Conservation (phyloP, 2,888 invertebrate species). For the Keiferia lycopersicella region DNA sequence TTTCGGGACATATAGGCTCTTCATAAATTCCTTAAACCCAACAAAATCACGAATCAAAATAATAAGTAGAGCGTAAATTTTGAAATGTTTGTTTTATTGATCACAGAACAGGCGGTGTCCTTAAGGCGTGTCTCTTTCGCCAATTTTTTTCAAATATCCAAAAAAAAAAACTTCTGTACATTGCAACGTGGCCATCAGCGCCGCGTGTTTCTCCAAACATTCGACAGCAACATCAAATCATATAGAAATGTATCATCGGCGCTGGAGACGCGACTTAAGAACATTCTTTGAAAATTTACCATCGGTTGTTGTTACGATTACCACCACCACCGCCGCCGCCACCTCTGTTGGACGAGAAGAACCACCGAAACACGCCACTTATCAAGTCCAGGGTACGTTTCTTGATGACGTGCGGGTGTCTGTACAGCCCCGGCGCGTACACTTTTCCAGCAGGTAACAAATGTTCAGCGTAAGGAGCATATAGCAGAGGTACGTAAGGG, state of each 20-base stretch:
- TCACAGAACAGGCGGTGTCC: neutral
- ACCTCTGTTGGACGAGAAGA: neutral
- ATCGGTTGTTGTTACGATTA: constrained; percentile 1
- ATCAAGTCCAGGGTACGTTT: constrained; percentile 5
- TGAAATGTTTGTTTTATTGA: neutral
- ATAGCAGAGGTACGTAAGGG: neutral
- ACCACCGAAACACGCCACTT: neutral
- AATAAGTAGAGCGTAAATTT: neutral
- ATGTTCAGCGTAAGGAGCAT: neutral
- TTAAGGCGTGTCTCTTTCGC: no score
- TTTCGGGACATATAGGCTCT: no score
- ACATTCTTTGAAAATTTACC: neutral
- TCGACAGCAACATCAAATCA: no score
- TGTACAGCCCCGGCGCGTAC: constrained; percentile 2
- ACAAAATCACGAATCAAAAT: no score
- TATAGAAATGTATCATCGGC: no score
- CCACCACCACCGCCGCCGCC: neutral
- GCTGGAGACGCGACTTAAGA: no score
- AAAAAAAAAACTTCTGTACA: no score
- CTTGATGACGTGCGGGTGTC: constrained; percentile 12
- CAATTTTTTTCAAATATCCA: no score
- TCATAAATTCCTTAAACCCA: no score
- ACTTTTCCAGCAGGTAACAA: neutral
- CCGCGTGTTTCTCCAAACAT: no score
- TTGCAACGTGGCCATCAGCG: no score